A percentile compares a stretch with the other conserved stretches of the same genome.
These are phyloP conservation scores for Heliconius ethilla DNA, from an alignment of 2,888 invertebrate species.

Conservation along the genomic window DNA sequence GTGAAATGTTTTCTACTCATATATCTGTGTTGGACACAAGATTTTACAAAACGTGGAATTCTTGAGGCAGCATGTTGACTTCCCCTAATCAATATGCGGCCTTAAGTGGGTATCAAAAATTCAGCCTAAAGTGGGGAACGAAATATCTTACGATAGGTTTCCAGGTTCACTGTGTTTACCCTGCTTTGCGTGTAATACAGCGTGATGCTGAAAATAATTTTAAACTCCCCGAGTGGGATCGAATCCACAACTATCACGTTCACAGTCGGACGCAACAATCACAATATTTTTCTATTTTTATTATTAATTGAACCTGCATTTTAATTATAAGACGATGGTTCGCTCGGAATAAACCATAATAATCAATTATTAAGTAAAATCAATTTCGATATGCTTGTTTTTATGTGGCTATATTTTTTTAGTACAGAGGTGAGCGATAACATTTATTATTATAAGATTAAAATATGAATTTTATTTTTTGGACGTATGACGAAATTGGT, in stretches of 20 bases:
- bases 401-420: slow-evolving; percentile 25
- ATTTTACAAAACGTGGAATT: too few species aligned
- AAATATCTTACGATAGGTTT: background rate
- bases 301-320: background rate
- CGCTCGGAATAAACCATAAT: slow-evolving; percentile 1
- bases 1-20: too few species aligned
- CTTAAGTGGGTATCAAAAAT: background rate
- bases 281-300: background rate
- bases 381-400: slow-evolving; percentile 32
- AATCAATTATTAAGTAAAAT: slow-evolving; percentile 22
- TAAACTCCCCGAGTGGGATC: background rate
- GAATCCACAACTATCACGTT: background rate
- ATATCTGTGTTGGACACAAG: too few species aligned
- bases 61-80: too few species aligned
- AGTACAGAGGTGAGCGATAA: slow-evolving; percentile 26
- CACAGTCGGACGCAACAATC: background rate
- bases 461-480: background rate
- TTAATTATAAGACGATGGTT: slow-evolving; percentile 11
- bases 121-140: background rate
- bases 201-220: background rate
- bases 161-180: background rate
- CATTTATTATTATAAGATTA: slow-evolving; percentile 18
- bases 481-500: background rate
- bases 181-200: background rate
- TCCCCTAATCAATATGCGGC: too few species aligned